Conservation (phyloP, 1,140 invertebrate genomes). For the Drepana arcuata region DNA sequence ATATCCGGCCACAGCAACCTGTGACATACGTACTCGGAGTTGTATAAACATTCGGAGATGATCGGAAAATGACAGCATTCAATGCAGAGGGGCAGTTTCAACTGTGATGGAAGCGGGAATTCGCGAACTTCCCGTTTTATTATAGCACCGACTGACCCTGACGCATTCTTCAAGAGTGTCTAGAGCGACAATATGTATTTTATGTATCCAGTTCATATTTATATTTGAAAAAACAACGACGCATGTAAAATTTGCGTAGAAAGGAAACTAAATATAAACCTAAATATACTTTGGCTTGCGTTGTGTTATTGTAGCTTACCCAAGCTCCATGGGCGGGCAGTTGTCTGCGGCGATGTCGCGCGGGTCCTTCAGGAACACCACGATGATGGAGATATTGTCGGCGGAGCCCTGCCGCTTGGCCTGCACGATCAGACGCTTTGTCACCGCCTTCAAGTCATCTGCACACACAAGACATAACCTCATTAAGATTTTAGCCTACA, state of each 20-base stretch:
- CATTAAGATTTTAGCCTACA: slow-evolving; percentile 7
- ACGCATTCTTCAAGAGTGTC: slow-evolving; percentile 5
- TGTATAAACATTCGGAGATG: no score
- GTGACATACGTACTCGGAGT: no score
- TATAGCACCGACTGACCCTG: slow-evolving; percentile 8
- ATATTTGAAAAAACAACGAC: no score
- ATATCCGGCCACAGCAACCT: slow-evolving; percentile 1
- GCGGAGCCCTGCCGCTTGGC: slow-evolving; percentile 83
- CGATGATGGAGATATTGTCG: slow-evolving; percentile 92
- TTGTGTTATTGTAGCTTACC: slow-evolving; percentile 42
- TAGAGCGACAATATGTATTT: no score
- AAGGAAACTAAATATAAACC: no score
- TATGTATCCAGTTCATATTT: no score
- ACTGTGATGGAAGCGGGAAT: no score
- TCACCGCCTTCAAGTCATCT: slow-evolving; percentile 78
- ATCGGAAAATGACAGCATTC: no score
- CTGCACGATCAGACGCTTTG: slow-evolving; percentile 78
- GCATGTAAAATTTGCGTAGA: no score
- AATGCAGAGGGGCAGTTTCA: no score
- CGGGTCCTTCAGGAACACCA: slow-evolving; percentile 86
- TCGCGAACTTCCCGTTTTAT: slow-evolving; percentile 6
- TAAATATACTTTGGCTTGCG: no score
- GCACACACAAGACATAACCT: slow-evolving; percentile 15
- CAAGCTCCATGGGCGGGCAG: slow-evolving; percentile 67
- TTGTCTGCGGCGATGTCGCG: slow-evolving; percentile 74